These are phyloP conservation scores for Natator depressus DNA, from an alignment of 2,113 vertebrate species.

Conservation along the genomic window DNA sequence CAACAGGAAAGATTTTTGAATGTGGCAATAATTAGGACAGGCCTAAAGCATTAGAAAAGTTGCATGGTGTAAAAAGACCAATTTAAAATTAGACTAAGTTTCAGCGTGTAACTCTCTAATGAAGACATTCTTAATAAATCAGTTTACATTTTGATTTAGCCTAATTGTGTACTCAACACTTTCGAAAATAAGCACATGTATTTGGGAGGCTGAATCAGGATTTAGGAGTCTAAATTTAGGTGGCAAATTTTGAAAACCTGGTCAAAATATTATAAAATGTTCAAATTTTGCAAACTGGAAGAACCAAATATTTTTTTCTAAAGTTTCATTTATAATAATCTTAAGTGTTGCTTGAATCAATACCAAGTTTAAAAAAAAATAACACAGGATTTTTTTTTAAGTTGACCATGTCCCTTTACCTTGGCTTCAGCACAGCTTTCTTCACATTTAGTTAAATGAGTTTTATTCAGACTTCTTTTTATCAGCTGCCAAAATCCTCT, in stretches of 20 bases:
- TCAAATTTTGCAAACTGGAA: neutral
- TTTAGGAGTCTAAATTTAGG: neutral
- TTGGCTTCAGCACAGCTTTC: conserved; percentile 13
- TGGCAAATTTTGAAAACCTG: neutral
- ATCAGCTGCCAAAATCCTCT: conserved; percentile 49
- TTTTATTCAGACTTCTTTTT: conserved; percentile 55
- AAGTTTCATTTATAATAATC: neutral
- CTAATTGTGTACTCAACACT: neutral
- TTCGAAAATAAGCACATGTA: neutral
- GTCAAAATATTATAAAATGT: neutral
- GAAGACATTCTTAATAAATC: neutral
- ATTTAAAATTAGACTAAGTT: neutral
- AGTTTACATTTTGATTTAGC: neutral
- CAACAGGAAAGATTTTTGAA: too few species aligned
- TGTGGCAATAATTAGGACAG: neutral
- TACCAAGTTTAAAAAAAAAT: neutral
- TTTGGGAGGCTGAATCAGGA: neutral
- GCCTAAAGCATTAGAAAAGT: neutral
- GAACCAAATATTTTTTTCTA: neutral
- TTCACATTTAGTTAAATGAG: conserved; percentile 20
- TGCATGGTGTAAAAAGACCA: neutral
- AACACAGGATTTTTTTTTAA: neutral
- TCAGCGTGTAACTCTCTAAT: neutral
- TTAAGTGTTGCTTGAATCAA: neutral
- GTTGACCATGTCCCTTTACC: conserved; percentile 11